These are phyloP conservation scores for Saimiri boliviensis DNA, from an alignment of 2,113 vertebrate genomes.

Conservation along the genomic window DNA sequence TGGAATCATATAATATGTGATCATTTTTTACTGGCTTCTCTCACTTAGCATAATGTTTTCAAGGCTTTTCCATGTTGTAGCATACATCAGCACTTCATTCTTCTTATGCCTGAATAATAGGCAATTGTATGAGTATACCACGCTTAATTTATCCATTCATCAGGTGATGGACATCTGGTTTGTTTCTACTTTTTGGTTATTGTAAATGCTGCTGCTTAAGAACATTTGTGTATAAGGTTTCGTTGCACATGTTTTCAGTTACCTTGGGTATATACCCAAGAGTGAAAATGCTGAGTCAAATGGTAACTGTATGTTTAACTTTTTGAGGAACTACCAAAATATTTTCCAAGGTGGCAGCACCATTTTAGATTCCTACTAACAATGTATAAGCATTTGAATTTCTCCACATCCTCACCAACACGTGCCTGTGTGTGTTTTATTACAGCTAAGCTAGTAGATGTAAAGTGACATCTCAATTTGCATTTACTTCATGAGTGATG, in stretches of 20 bases:
- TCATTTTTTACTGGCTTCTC: slow-evolving; percentile 21
- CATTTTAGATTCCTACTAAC: background rate
- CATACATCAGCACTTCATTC: background rate
- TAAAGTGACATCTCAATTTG: background rate
- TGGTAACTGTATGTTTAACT: background rate
- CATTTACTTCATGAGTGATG: background rate
- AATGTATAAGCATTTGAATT: background rate
- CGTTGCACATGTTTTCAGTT: background rate
- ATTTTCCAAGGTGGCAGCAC: background rate
- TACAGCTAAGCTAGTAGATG: background rate
- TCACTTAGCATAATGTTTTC: slow-evolving; percentile 1
- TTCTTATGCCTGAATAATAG: background rate
- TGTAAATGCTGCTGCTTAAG: background rate
- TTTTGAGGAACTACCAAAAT: background rate
- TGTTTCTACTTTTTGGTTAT: background rate
- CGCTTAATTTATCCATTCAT: background rate
- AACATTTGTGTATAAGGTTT: background rate
- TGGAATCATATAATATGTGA: background rate
- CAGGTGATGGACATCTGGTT: background rate
- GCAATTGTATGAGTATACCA: background rate
- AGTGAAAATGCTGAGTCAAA: background rate
- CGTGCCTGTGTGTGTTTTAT: background rate
- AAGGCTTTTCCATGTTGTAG: background rate
- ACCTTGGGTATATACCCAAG: background rate
- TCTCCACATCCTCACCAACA: background rate